A percentile compares a stretch with the other conserved stretches of the same genome.
Evolutionary conservation across 2,113 vertebrate genomes (phyloP).

Genomic region (Misgurnus mizolepis): DNA sequence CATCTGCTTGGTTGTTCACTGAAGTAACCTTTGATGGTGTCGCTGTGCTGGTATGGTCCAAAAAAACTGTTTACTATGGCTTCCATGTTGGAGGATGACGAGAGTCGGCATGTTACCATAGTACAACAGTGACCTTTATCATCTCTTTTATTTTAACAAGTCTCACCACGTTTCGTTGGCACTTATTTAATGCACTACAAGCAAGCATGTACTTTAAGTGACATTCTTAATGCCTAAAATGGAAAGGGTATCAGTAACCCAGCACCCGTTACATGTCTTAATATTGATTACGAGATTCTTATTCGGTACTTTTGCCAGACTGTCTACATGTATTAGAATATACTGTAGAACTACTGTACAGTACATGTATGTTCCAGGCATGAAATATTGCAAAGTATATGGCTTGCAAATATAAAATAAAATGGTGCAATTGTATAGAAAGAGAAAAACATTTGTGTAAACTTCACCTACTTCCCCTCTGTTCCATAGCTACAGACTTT

Average conservation of each 20-base stretch:
- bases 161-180: slow-evolving; percentile 10
- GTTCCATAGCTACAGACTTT: background rate
- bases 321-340: background rate
- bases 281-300: background rate
- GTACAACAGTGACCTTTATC: background rate
- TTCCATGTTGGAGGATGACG: slow-evolving; percentile 16
- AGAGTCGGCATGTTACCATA: slow-evolving; percentile 9
- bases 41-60: slow-evolving; percentile 14
- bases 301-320: background rate
- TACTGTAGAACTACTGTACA: background rate
- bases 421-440: background rate
- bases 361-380: background rate
- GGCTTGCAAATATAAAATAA: background rate
- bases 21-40: slow-evolving; percentile 41
- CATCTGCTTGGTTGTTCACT: slow-evolving; percentile 57
- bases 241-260: background rate
- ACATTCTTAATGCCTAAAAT: background rate
- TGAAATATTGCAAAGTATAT: background rate
- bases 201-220: background rate
- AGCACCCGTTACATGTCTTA: background rate
- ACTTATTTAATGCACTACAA: slow-evolving; percentile 8
- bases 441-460: background rate
- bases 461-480: background rate
- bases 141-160: slow-evolving; percentile 13
- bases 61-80: slow-evolving; percentile 25